Conservation (phyloP, 2,888 invertebrate genomes). For the Lymantria dispar region DNA sequence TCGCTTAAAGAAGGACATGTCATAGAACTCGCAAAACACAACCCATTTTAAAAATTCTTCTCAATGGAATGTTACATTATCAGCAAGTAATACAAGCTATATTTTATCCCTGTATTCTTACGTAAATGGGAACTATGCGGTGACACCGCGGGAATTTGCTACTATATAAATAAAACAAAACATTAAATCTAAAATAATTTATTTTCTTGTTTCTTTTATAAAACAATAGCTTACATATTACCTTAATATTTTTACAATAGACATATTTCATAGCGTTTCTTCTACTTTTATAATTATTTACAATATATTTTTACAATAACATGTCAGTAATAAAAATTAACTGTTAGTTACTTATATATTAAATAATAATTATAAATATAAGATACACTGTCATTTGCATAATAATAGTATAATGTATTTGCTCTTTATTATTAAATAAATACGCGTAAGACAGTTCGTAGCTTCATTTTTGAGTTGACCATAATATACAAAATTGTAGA, state of each 20-base stretch:
- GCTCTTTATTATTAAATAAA: neutral
- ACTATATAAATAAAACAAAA: conserved; percentile 14
- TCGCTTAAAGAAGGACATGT: no score
- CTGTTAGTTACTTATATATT: conserved; percentile 4
- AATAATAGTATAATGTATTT: neutral
- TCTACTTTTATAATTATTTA: conserved; percentile 58
- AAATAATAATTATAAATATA: neutral
- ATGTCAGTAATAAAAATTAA: conserved; percentile 25
- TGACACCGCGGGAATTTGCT: no score
- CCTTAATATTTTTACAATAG: conserved; percentile 68
- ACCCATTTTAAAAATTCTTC: no score
- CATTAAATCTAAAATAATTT: conserved; percentile 78
- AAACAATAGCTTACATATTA: conserved; percentile 71
- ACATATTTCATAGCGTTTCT: conserved; percentile 63
- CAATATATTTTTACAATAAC: conserved; percentile 52
- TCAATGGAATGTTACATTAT: no score
- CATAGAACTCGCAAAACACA: no score
- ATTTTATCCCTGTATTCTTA: no score
- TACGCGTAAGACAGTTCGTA: no score
- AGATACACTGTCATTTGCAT: neutral
- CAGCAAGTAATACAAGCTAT: no score
- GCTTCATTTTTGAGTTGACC: no score
- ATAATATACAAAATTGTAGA: no score
- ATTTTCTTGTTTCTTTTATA: conserved; percentile 75
- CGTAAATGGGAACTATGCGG: no score